Conservation (phyloP, 1,140 invertebrate species). For the Heliothis subflexa region DNA sequence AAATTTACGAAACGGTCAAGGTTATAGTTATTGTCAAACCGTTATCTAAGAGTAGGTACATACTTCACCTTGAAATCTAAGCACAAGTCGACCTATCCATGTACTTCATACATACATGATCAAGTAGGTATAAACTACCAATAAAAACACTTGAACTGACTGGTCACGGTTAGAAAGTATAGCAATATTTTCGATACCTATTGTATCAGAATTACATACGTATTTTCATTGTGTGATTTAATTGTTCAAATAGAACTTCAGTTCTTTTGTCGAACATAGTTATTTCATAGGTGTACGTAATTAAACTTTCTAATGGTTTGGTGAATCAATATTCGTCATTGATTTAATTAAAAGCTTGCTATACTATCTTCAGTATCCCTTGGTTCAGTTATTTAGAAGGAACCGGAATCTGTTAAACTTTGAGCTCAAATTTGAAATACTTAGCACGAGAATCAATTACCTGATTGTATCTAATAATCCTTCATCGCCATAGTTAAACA, state of each 20-base stretch:
- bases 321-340: background rate
- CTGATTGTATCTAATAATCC: too few species aligned
- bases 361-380: too few species aligned
- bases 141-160: too few species aligned
- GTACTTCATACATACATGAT: too few species aligned
- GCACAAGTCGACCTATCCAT: conserved; percentile 1
- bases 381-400: too few species aligned
- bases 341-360: too few species aligned
- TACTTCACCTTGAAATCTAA: conserved; percentile 5
- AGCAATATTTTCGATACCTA: background rate
- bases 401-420: too few species aligned
- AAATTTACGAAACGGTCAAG: background rate
- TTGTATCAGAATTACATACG: background rate
- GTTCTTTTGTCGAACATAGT: background rate
- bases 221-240: background rate
- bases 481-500: too few species aligned
- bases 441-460: too few species aligned
- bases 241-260: conserved; percentile 15
- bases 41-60: background rate
- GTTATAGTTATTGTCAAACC: background rate
- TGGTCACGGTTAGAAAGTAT: conserved; percentile 10
- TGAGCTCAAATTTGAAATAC: too few species aligned
- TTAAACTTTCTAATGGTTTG: conserved; percentile 13
- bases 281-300: background rate
- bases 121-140: background rate